Percentiles rank a stretch among this genome's conserved stretches.
Evolutionary conservation across 2,888 invertebrate genomes (phyloP).

Genomic region (Tuta absoluta): DNA sequence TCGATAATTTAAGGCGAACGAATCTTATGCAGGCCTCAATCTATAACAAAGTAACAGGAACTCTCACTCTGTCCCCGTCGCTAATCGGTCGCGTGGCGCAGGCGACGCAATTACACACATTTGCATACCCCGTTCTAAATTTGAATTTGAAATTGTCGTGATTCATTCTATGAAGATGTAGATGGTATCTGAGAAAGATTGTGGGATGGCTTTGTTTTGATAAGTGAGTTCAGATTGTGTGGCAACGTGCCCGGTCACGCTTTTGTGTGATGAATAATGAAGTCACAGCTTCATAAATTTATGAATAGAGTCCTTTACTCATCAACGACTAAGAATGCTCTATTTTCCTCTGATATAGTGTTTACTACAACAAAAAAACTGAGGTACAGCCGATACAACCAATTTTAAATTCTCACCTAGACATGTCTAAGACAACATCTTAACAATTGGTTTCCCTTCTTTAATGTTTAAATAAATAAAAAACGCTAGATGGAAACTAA

Average conservation of each 20-base stretch:
- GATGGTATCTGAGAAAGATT: constrained; percentile 26
- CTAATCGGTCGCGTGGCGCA: constrained; percentile 41
- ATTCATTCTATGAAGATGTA: constrained; percentile 54
- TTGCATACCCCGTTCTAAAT: constrained; percentile 64
- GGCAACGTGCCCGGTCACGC: constrained; percentile 1
- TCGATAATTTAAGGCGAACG: background rate
- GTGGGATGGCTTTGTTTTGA: constrained; percentile 27
- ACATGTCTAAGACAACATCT: too few species aligned
- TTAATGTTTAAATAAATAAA: too few species aligned
- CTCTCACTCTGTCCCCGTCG: constrained; percentile 23
- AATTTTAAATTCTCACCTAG: too few species aligned
- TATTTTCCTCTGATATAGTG: too few species aligned
- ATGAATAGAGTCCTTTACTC: background rate
- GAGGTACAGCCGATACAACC: too few species aligned
- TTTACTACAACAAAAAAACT: too few species aligned
- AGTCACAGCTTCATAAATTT: background rate
- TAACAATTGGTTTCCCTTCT: too few species aligned
- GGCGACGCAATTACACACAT: constrained; percentile 60
- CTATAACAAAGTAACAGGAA: constrained; percentile 18
- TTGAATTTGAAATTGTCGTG: constrained; percentile 66
- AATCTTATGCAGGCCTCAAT: background rate
- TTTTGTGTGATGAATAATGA: background rate
- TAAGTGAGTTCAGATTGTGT: constrained; percentile 26
- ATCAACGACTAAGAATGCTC: too few species aligned
- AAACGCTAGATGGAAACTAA: too few species aligned